Evolutionary conservation across 2,888 invertebrate species (phyloP), one percentile per base, ranked within the genome.

Genomic region (Polyommatus iphigenia): DNA sequence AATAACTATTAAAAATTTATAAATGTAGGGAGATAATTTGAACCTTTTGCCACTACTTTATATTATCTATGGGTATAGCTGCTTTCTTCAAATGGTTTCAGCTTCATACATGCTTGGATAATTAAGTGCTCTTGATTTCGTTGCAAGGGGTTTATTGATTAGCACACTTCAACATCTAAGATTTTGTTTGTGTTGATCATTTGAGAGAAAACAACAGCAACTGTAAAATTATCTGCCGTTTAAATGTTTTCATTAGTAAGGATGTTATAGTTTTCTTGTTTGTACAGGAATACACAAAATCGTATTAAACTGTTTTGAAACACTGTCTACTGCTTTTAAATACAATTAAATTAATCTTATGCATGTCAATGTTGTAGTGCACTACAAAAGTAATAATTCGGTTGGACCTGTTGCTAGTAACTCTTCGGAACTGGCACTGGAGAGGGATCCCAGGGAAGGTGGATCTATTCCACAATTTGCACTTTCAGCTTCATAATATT

Each of bases 321-420:
- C 20, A 59, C 24, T 2, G 6, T 57, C 3, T 59, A 59, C 8
- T 10, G 59, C 7, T 8, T n/a, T 59, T 59, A 1, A 24, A 24
- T 24, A 62, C 2, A 3, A 62, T 13, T 24, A 24, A 62, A 10
- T 10, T 24, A 41, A 24, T 71, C 32, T 10, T 50, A 36, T 18
- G 80, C 79, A 78, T 79, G 79, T 76, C 4, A 73, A 57, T 78
- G 79, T 77, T 78, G 80, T 81, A 82, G 75, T 78, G 77, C 79
- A 76, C 76, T 72, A 79, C 36, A 24, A 62, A 13, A 76, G 75
- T 82, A 83, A 78, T 89, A 82, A 78, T 82, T 94, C 93, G 83
- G 94, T 95, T 83, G 94, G 95, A 92, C 96, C 96, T 92, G 95
- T 94, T 86, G 95, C 95, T 82, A 96, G 96, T 84, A 97, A 96